Percentiles rank a stretch among this genome's conserved stretches.
phyloP scores from a whole-genome alignment of 2,888 invertebrate species.

The Rhagonycha lutea region DNA sequence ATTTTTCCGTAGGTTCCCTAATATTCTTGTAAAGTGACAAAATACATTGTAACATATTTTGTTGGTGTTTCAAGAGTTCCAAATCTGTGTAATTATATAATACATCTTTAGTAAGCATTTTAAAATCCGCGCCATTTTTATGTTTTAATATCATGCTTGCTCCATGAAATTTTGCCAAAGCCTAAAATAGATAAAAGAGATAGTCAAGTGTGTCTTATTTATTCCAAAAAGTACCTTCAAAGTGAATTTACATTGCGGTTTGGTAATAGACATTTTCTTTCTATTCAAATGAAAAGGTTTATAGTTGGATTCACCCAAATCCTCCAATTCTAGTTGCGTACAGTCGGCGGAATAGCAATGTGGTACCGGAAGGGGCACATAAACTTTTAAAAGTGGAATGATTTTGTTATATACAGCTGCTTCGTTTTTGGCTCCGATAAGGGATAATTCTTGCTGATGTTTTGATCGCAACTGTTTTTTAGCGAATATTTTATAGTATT shows the following conservation, averaged over 20 bases:
- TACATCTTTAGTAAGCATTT: slow-evolving; percentile 7
- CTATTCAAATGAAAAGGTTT: slow-evolving; percentile 17
- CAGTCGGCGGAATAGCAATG: neutral
- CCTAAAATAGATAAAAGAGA: slow-evolving; percentile 12
- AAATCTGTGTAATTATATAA: slow-evolving; percentile 1
- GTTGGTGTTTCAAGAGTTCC: neutral
- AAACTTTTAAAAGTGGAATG: slow-evolving; percentile 27
- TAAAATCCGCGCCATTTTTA: slow-evolving; percentile 9
- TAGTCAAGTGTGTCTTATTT: neutral
- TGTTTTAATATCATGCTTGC: slow-evolving; percentile 32
- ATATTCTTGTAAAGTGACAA: neutral
- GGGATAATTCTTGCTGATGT: neutral
- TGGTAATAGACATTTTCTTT: slow-evolving; percentile 9
- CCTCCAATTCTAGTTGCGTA: slow-evolving; percentile 27
- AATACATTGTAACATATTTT: neutral
- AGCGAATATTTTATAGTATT: neutral
- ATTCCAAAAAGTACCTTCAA: slow-evolving; percentile 12
- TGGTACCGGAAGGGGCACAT: neutral
- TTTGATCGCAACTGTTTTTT: neutral
- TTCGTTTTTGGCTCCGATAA: slow-evolving; percentile 30
- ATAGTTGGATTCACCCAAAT: slow-evolving; percentile 25
- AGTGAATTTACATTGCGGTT: slow-evolving; percentile 18
- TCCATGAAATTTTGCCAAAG: slow-evolving; percentile 34
- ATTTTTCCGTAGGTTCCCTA: neutral
- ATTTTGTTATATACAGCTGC: slow-evolving; percentile 31